Evolutionary conservation across 2,888 invertebrate genomes (phyloP).

Genomic region (Chloroclystis v-ata): DNA sequence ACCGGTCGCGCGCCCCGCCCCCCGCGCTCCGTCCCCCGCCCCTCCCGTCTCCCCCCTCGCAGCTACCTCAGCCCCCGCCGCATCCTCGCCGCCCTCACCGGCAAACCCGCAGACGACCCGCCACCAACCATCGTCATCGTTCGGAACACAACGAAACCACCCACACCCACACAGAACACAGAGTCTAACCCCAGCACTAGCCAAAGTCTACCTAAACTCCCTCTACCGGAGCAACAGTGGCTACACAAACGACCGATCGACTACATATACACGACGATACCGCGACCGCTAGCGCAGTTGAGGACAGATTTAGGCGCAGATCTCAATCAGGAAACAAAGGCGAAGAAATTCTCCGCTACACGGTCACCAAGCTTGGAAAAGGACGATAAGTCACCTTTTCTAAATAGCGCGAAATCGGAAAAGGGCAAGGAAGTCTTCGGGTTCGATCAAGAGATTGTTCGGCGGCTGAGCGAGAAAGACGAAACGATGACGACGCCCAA

Average conservation of each 20-base stretch:
- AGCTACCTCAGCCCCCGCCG: slow-evolving; percentile 30
- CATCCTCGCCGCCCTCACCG: slow-evolving; percentile 34
- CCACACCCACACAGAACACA: slow-evolving; percentile 24
- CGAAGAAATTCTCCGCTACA: slow-evolving; percentile 66
- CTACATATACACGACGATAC: slow-evolving; percentile 61
- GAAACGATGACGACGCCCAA: slow-evolving; percentile 40
- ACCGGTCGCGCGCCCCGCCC: slow-evolving; percentile 29
- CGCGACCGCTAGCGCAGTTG: slow-evolving; percentile 59
- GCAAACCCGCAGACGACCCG: slow-evolving; percentile 34
- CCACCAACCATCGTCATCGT: slow-evolving; percentile 38
- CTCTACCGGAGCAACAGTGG: slow-evolving; percentile 72
- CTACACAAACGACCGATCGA: slow-evolving; percentile 61
- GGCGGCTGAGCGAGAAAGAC: slow-evolving; percentile 45
- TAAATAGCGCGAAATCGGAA: slow-evolving; percentile 49
- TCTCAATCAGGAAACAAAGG: slow-evolving; percentile 50
- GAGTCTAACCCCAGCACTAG: slow-evolving; percentile 29
- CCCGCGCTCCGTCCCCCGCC: slow-evolving; percentile 27
- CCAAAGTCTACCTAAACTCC: slow-evolving; percentile 52
- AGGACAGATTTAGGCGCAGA: slow-evolving; percentile 56
- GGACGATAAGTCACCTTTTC: slow-evolving; percentile 71
- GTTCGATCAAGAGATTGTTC: slow-evolving; percentile 54
- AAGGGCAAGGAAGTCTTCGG: slow-evolving; percentile 52
- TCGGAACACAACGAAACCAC: slow-evolving; percentile 32
- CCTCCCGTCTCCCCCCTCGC: slow-evolving; percentile 29
- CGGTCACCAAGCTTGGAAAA: slow-evolving; percentile 73